Evolutionary conservation across 1,140 invertebrate species (phyloP).

Genomic region (Lepidurus packardi): DNA sequence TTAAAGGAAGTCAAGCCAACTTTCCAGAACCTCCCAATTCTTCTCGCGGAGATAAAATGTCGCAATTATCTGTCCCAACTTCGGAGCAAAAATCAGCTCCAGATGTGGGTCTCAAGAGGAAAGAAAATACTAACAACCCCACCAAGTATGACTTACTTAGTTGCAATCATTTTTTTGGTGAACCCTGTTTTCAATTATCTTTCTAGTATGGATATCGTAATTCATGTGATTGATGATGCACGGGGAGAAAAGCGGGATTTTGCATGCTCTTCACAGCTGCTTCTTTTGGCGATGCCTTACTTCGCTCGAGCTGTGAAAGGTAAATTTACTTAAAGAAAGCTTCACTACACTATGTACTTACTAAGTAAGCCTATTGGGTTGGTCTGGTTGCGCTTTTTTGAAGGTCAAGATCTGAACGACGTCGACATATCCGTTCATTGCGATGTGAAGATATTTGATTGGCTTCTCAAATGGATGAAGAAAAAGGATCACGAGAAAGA

Average conservation of each 20-base stretch:
- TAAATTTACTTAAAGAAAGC: conserved; percentile 44
- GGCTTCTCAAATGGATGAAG: conserved; percentile 89
- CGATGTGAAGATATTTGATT: conserved; percentile 87
- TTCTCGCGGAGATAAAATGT: background rate
- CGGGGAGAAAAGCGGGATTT: conserved; percentile 83
- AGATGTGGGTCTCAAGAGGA: background rate
- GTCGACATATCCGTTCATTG: conserved; percentile 95
- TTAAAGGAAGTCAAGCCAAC: background rate
- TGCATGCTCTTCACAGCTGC: conserved; percentile 71
- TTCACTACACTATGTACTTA: conserved; percentile 40
- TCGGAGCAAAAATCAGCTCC: background rate
- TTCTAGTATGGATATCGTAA: conserved; percentile 59
- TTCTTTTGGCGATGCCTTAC: conserved; percentile 88
- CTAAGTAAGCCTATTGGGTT: conserved; percentile 13
- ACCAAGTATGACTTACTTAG: background rate
- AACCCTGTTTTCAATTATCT: background rate
- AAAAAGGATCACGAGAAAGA: conserved; percentile 37
- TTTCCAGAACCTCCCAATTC: background rate
- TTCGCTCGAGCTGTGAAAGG: conserved; percentile 79
- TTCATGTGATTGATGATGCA: conserved; percentile 80
- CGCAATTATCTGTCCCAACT: background rate
- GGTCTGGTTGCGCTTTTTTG: conserved; percentile 38
- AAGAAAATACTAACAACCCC: background rate
- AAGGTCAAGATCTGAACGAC: conserved; percentile 75
- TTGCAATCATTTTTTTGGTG: background rate